Base-by-base conservation (phyloP, 1,140 invertebrate genomes). In the Bombus pascuorum region DNA sequence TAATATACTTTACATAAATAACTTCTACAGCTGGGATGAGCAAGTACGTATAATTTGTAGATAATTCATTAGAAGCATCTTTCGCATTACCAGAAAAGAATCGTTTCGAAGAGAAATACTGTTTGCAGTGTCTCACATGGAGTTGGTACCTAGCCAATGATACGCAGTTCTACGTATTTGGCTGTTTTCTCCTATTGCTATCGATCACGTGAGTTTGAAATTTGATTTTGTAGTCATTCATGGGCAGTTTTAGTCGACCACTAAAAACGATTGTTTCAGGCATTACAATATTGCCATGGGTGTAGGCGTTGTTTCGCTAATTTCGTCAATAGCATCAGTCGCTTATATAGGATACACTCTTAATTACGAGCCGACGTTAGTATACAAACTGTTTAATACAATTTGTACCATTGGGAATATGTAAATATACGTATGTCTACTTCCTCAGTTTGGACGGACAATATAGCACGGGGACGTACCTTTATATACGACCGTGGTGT, bases 111-210 rank as follows among this genome's bases (percentile, higher is more conserved):
- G 10, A 37, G 0, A 25, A 42, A 0, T 44, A 32, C 62, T 77
- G 82, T 39, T 89, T 86, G 32, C 87, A 97, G 96, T 98, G 98
- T 90, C 95, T 98, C 94, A 96, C 96, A 8, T 98, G 97, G 97
- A 97, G 97, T 39, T 98, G 98, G 98, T 98, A 98, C 89, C 90
- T 98, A 65, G 96, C 97, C 28, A 96, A 96, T 83, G 98, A 98
- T 92, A 98, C 97, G 96, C 97, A 98, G 94, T 97, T 97, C 91
- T 98, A 97, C 90, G 91, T 97, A 10, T 92, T 98, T 79, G 94
- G 93, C 47, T 92, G 92, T 1, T 89, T 95, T 28, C 75, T 96
- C 1, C 87, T 96, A 22, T 94, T 96, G 15, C 83, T 96, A 13
- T 96, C 96, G 53, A 94, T 94, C 42, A 94, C 94, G 96, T 47